These are phyloP conservation scores for Xiphophorus couchianus DNA, from an alignment of 2,113 vertebrate species.

Conservation along the genomic window DNA sequence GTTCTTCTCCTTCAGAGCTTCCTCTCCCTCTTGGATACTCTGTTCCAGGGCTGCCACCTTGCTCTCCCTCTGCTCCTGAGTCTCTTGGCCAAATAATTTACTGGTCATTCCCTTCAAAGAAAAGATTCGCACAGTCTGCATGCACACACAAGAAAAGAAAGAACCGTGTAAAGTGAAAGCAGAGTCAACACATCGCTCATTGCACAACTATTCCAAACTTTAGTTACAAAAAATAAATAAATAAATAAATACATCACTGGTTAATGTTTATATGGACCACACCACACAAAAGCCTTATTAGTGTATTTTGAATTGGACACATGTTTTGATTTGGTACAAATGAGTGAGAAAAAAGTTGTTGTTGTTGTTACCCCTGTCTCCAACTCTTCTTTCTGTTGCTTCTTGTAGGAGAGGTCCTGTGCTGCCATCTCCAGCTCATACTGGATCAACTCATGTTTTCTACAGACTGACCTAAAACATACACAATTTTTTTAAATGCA, in stretches of 20 bases:
- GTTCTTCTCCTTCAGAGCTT: slow-evolving; percentile 85
- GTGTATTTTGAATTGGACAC: background rate
- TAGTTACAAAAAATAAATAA: background rate
- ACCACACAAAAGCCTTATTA: background rate
- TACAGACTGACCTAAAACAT: slow-evolving; percentile 88
- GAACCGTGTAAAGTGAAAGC: background rate
- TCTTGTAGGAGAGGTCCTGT: slow-evolving; percentile 88
- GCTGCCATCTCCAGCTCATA: slow-evolving; percentile 90
- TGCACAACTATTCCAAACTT: background rate
- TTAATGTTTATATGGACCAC: background rate
- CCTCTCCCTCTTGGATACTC: slow-evolving; percentile 89
- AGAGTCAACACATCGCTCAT: background rate
- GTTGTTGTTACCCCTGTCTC: slow-evolving; percentile 84
- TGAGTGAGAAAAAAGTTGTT: background rate
- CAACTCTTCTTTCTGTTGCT: slow-evolving; percentile 92
- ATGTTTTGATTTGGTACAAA: background rate
- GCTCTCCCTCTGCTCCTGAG: slow-evolving; percentile 90
- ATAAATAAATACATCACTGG: background rate
- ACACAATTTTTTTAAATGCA: slow-evolving; percentile 17
- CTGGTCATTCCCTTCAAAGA: slow-evolving; percentile 95
- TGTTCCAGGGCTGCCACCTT: slow-evolving; percentile 87
- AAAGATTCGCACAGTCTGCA: slow-evolving; percentile 89
- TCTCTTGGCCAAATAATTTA: slow-evolving; percentile 94
- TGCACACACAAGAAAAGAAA: slow-evolving; percentile 20
- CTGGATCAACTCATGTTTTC: slow-evolving; percentile 91